A percentile compares a stretch with the other conserved stretches of the same genome.
Conservation (phyloP, 92 coral and sea anemone species). For the Umimayanthus kanabou region DNA sequence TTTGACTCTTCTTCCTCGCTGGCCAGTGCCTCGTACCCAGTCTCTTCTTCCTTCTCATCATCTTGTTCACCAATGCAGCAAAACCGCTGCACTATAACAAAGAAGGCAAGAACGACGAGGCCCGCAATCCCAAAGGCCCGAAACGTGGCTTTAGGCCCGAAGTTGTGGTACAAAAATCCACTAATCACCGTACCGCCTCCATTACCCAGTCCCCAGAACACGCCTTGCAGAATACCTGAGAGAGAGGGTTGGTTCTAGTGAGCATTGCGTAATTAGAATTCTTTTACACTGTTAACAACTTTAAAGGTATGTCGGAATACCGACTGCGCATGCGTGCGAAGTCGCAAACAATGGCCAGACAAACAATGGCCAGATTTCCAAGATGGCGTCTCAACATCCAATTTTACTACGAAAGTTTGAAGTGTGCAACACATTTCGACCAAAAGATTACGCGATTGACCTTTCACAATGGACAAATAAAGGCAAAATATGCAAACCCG, state of each 20-base stretch:
- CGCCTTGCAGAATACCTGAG: constrained; percentile 40
- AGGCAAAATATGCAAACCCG: too few species aligned
- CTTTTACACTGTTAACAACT: too few species aligned
- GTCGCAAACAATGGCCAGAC: too few species aligned
- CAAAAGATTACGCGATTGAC: too few species aligned
- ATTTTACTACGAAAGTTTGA: too few species aligned
- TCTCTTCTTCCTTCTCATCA: not conserved
- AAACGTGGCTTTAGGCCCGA: constrained; percentile 19
- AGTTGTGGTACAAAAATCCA: constrained; percentile 12
- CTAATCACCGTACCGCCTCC: constrained; percentile 37
- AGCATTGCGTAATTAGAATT: too few species aligned
- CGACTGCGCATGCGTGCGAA: too few species aligned
- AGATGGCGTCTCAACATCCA: too few species aligned
- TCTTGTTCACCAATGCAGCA: not conserved
- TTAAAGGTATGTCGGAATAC: too few species aligned
- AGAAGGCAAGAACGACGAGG: constrained; percentile 25
- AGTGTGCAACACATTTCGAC: too few species aligned
- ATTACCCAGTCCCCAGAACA: constrained; percentile 44
- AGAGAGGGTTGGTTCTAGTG: not conserved
- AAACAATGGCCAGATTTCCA: too few species aligned
- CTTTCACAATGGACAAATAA: too few species aligned
- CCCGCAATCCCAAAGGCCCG: constrained; percentile 34
- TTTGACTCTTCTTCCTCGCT: constrained; percentile 28
- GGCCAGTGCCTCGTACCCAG: constrained; percentile 24
- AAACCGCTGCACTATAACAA: constrained; percentile 34